Conservation (phyloP, 2,797 vertebrate genomes). For the Ataeniobius toweri region DNA sequence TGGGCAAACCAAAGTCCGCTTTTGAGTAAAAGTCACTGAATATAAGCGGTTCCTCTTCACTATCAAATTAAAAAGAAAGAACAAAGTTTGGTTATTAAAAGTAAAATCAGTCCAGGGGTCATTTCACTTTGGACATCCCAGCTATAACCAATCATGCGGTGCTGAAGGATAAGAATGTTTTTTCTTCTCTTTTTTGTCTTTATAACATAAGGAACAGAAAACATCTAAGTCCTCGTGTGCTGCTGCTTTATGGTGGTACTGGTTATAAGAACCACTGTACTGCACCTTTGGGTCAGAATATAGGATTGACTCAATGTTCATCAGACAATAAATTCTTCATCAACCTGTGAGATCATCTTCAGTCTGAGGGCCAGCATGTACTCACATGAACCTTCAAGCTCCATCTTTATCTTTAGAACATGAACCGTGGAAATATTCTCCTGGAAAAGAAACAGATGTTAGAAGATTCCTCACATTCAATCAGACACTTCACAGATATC, state of each 20-base stretch:
- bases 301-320: neutral
- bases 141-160: neutral
- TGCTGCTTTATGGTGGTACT: neutral
- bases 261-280: neutral
- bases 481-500: neutral
- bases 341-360: neutral
- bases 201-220: neutral
- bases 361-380: constrained; percentile 13
- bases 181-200: neutral
- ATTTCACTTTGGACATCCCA: no score
- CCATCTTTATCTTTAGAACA: constrained; percentile 62
- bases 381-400: constrained; percentile 67
- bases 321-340: neutral
- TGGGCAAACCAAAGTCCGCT: neutral
- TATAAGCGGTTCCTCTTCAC: neutral
- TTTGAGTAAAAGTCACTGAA: neutral
- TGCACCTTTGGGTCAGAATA: neutral
- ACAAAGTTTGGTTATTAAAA: neutral
- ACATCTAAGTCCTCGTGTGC: neutral
- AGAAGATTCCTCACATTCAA: neutral
- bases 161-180: no score
- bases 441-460: constrained; percentile 43
- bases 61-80: neutral
- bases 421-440: constrained; percentile 41
- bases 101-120: no score